phyloP scores from a whole-genome alignment of 1,140 invertebrate genomes.

The Heterodera carotae region DNA sequence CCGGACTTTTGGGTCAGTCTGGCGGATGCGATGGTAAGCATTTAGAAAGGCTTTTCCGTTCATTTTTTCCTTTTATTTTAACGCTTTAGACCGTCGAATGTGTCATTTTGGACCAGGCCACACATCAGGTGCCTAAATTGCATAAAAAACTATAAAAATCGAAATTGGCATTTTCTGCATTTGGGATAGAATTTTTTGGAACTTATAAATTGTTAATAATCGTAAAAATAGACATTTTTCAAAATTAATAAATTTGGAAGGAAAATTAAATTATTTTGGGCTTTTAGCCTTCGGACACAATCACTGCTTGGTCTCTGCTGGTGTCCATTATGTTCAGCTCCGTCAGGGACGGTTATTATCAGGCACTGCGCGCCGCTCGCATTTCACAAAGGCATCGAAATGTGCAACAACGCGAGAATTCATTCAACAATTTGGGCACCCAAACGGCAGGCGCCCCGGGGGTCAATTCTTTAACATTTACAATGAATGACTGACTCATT shows the following conservation, averaged over 20 bases:
- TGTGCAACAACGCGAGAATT: slow-evolving; percentile 43
- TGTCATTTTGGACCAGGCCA: slow-evolving; percentile 59
- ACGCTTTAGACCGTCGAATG: slow-evolving; percentile 50
- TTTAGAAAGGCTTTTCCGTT: neutral
- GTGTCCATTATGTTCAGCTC: slow-evolving; percentile 60
- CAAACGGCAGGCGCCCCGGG: neutral
- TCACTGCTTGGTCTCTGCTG: slow-evolving; percentile 59
- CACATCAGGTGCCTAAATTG: slow-evolving; percentile 47
- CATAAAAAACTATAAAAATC: too few relatives aligned
- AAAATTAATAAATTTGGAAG: too few relatives aligned
- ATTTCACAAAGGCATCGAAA: slow-evolving; percentile 50
- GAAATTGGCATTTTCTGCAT: too few relatives aligned
- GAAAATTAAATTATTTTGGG: neutral
- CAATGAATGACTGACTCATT: too few relatives aligned
- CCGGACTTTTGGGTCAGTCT: slow-evolving; percentile 62
- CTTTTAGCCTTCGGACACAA: slow-evolving; percentile 60
- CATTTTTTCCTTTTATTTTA: neutral
- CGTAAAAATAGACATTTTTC: neutral
- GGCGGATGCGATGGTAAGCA: slow-evolving; percentile 53
- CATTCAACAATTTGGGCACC: neutral
- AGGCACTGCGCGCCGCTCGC: slow-evolving; percentile 51
- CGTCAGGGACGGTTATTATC: slow-evolving; percentile 60
- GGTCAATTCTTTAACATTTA: neutral
- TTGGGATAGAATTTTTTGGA: too few relatives aligned
- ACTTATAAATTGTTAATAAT: too few relatives aligned